Evolutionary conservation across 2,113 vertebrate genomes (phyloP).

Genomic region (Pomatorhinus ruficollis): DNA sequence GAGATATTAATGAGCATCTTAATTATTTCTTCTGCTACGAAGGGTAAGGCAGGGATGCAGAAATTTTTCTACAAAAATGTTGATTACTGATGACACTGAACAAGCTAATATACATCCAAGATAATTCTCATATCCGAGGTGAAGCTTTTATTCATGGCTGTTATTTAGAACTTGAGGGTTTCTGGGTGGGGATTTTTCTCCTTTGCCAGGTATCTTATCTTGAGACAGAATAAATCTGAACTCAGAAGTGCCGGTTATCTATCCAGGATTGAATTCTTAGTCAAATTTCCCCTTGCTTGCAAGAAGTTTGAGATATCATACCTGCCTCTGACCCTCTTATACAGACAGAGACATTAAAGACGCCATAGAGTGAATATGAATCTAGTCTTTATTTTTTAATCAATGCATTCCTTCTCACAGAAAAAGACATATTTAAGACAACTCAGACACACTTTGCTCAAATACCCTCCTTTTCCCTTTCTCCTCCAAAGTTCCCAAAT

Average conservation of each 20-base stretch:
- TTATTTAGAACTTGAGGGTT: neutral
- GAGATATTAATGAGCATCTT: neutral
- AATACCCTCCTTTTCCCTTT: neutral
- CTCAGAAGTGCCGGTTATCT: neutral
- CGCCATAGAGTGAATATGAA: neutral
- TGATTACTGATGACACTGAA: neutral
- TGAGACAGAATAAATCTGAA: neutral
- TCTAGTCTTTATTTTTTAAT: neutral
- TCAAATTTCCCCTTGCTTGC: neutral
- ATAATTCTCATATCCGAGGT: neutral
- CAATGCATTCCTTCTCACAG: neutral
- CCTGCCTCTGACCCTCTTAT: neutral
- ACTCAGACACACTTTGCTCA: neutral
- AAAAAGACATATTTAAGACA: neutral
- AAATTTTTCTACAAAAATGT: neutral
- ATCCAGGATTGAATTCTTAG: neutral
- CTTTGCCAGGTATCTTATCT: neutral
- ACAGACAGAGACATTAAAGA: neutral
- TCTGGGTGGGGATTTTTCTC: neutral
- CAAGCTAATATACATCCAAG: neutral
- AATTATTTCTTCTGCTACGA: neutral
- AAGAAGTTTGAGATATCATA: neutral
- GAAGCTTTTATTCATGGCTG: neutral
- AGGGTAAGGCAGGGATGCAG: neutral
- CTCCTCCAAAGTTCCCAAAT: neutral